These are phyloP conservation scores for Heliconius nattereri DNA, from an alignment of 1,140 invertebrate species.

Conservation along the genomic window DNA sequence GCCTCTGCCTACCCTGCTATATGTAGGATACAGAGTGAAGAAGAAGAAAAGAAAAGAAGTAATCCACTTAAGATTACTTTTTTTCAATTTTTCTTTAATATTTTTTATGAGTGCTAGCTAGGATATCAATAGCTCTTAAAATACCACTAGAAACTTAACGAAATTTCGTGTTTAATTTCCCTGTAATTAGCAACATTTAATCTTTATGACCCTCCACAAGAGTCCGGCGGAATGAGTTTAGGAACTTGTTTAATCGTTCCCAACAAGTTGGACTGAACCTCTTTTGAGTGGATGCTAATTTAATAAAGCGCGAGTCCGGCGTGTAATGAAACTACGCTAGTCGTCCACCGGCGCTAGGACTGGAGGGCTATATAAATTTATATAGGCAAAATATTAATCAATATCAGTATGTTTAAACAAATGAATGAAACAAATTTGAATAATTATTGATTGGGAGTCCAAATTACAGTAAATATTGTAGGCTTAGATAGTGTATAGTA, in stretches of 20 bases:
- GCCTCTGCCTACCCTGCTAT: no score
- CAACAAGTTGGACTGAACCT: conserved; percentile 42
- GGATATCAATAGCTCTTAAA: neutral
- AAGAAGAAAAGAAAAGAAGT: no score
- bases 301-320: conserved; percentile 35
- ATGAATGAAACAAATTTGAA: no score
- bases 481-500: neutral
- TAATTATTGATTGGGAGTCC: no score
- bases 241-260: conserved; percentile 40
- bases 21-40: no score
- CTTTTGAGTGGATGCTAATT: conserved; percentile 45
- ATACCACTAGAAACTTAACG: neutral
- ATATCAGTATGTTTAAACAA: no score
- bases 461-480: no score
- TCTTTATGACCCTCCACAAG: conserved; percentile 19
- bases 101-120: no score
- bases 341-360: neutral
- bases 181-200: conserved; percentile 27
- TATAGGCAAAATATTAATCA: neutral
- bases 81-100: no score
- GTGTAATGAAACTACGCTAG: conserved; percentile 36
- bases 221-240: conserved; percentile 31
- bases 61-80: no score
- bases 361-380: neutral
- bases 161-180: neutral